Evolutionary conservation across 2,888 invertebrate genomes (phyloP), one percentile per base, ranked within the genome.

Genomic region (Baronia brevicornis): DNA sequence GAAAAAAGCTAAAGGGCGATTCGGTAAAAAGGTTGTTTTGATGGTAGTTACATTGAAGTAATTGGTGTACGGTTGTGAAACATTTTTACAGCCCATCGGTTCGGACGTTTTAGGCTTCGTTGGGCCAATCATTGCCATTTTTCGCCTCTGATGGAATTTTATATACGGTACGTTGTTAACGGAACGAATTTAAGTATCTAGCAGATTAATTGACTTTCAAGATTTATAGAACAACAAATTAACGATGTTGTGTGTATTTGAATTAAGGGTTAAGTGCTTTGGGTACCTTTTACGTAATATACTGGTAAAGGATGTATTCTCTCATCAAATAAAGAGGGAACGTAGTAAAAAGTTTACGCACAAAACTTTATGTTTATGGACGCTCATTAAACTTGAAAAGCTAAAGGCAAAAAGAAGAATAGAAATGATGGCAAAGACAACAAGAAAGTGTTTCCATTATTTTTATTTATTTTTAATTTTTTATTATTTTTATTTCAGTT

Each of bases 11-110:
- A 52, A 59, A 56, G 63, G 69, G 50, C 62, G 60, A 68, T 73
- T 65, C 61, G 64, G 66, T 69, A 68, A 77, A 75, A 77, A 73
- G 71, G 70, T 68, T 72, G 62, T 74, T 74, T 67, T 67, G 69
- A 69, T 71, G 74, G 72, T 69, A 69, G 72, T 69, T 70, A 75
- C 78, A 79, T 79, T 79, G 77, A 75, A 65, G 72, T 80, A 78
- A 82, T 80, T 79, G 79, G 66, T 69, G 59, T 71, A 70, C 68
- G 70, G 64, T 65, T 71, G 62, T 65, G 66, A 70, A 78, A 77
- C 68, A 74, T 67, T 73, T 78, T 79, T 78, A 75, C 72, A 61
- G 72, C 60, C 70, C 61, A 70, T 70, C 62, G 69, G 57, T 54
- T 56, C 58, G 67, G 65, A 64, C 71, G 70, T 77, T 74, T 61